Evolutionary conservation across 2,113 vertebrate species (phyloP).

Genomic region (Phylloscopus trochilus): DNA sequence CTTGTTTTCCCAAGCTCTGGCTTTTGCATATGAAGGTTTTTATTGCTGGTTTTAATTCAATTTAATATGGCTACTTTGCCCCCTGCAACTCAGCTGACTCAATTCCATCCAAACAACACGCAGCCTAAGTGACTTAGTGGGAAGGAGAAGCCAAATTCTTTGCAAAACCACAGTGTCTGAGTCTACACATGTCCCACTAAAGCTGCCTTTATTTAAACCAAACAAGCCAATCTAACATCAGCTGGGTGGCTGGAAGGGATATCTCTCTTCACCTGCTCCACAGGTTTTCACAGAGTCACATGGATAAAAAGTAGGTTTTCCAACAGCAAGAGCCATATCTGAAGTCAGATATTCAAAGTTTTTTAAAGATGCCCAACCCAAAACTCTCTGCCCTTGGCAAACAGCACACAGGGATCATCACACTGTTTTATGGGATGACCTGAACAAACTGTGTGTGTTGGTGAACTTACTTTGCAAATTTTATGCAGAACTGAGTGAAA

Average conservation of each 20-base stretch:
- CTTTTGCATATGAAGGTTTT: background rate
- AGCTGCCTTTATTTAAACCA: background rate
- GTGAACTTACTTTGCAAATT: too few relatives aligned
- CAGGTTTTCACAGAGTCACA: background rate
- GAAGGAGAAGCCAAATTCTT: slow-evolving; percentile 28
- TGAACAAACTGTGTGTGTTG: too few relatives aligned
- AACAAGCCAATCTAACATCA: background rate
- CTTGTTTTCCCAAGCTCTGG: background rate
- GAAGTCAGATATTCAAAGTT: too few relatives aligned
- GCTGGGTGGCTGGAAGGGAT: background rate
- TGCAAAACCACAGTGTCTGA: slow-evolving; percentile 25
- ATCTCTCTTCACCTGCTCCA: background rate
- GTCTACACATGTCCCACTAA: background rate
- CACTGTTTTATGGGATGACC: too few relatives aligned
- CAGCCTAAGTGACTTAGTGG: background rate
- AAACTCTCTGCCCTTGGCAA: too few relatives aligned
- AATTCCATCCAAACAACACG: background rate
- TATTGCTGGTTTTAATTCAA: slow-evolving; percentile 26
- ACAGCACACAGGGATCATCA: too few relatives aligned
- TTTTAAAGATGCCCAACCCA: too few relatives aligned
- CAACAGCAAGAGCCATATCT: too few relatives aligned
- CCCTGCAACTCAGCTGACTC: background rate
- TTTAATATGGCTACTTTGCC: background rate
- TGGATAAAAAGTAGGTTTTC: too few relatives aligned
- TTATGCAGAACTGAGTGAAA: too few relatives aligned